Evolutionary conservation across 2,113 vertebrate genomes (phyloP), one percentile per base, ranked within the genome.

Genomic region (Ceyx melanurus): DNA sequence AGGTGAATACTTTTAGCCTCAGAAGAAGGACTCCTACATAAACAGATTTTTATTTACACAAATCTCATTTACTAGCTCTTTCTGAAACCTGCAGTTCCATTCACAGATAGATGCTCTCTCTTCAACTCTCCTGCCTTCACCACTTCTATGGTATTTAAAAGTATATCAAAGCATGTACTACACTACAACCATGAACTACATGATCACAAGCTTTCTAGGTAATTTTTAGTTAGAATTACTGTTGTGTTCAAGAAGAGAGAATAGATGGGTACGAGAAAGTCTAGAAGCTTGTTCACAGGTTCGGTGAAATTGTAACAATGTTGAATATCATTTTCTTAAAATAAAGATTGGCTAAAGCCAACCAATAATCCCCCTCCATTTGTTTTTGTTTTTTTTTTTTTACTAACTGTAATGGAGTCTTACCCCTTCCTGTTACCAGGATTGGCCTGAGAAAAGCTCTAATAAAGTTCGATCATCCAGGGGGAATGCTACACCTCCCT

Each of bases 401-500:
- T 56, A n/a, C 29, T 56, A 56, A 16, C 1, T 7, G 23, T 42
- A 22, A 50, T 26, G 67, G 11, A 80, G 11, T 18, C 9, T 21
- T 18, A 23, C 40, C 12, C 9, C 20, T 16, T 86, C 9, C 20
- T 45, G 19, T 66, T 31, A 75, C 18, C 29, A 43, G 35, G 57
- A 65, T 23, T 29, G 65, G 45, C 26, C 26, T 11, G 17, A 31
- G 14, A 8, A 33, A 45, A 71, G 37, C 50, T 72, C 43, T 75
- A 43, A 50, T 4, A 54, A 25, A 67, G 31, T n/a, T 45, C 14
- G 13, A 46, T 50, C 31, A 25, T 11, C 31, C 25, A 60, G 21
- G 8, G 26, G 12, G 87, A 68, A 53, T 45, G 42, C 0, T 15
- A 10, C 25, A 42, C 33, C 46, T 70, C n/a, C 5, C 0, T 37